Evolutionary conservation across 2,797 vertebrate genomes (phyloP).

Genomic region (Melanotaenia boesemani): DNA sequence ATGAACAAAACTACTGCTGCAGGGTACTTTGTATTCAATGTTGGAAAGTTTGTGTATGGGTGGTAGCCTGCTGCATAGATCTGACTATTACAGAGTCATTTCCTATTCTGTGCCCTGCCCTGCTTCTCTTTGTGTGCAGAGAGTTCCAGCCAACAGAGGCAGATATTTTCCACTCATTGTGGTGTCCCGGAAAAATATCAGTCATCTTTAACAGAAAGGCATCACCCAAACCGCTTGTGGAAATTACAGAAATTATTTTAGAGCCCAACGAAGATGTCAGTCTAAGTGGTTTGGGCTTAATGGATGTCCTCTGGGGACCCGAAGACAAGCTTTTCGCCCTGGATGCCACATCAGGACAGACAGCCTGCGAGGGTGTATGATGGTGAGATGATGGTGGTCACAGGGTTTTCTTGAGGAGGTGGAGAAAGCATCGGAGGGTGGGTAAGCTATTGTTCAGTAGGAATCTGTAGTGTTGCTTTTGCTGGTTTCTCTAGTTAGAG

Average conservation of each 20-base stretch:
- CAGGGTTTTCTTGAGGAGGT: slow-evolving; percentile 60
- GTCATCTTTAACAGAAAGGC: neutral
- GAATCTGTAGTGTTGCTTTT: slow-evolving; percentile 22
- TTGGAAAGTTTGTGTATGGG: slow-evolving; percentile 63
- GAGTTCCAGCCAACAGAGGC: slow-evolving; percentile 12
- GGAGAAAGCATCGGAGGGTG: slow-evolving; percentile 53
- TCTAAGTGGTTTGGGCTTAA: slow-evolving; percentile 28
- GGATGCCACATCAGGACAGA: slow-evolving; percentile 41
- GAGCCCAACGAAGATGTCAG: neutral
- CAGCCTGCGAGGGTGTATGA: slow-evolving; percentile 35
- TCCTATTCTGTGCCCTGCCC: slow-evolving; percentile 55
- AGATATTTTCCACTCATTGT: slow-evolving; percentile 33
- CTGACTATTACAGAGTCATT: slow-evolving; percentile 45
- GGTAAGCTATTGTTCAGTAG: slow-evolving; percentile 24
- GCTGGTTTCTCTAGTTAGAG: slow-evolving; percentile 43
- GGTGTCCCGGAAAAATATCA: slow-evolving; percentile 14
- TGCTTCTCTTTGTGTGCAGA: slow-evolving; percentile 48
- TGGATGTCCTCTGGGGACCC: slow-evolving; percentile 48
- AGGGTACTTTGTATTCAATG: slow-evolving; percentile 70
- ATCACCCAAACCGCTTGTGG: neutral
- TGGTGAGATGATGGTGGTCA: slow-evolving; percentile 59
- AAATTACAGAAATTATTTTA: slow-evolving; percentile 12
- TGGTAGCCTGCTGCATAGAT: slow-evolving; percentile 64
- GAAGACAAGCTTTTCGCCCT: slow-evolving; percentile 31
- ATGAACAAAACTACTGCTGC: slow-evolving; percentile 56